Evolutionary conservation across 1,140 invertebrate genomes (phyloP), one percentile per base, ranked within the genome.

Genomic region (Arctopsyche grandis): DNA sequence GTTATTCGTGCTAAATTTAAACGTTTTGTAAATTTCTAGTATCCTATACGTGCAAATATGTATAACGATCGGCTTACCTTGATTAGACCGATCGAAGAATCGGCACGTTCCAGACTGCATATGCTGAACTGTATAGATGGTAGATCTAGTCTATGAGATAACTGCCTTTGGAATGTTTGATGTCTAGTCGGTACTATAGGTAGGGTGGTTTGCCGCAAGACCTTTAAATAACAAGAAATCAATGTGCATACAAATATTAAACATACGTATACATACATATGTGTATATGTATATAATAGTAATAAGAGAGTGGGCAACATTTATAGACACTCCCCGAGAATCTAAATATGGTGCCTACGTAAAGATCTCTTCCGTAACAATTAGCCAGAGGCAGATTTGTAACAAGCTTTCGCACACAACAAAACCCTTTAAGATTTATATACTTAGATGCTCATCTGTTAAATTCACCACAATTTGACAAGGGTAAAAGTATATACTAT

Each of bases 171-270:
- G 83, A 95, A 95, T 69, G 91, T 92, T 84, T 94, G 93, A 85
- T 95, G 94, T 56, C 94, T 89, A 75, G 92, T 93, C 3, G 94
- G 93, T 0, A 95, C 93, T 16, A 94, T 94, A 7, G 94, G 94
- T 5, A 96, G 85, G 1, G 94, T 95, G 10, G 94, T 94, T 86
- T 96, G 94, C 0, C 94, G 90, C 4, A 94, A 85, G 10, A 94
- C 92, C 92, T 94, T 84, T 7, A 83, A 83, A 12, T 69, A 22
- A 48, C 5, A 75, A 38, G 1, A 38, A 4, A 38, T 38, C 1
- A 73, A 73, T 38, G 29, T 38, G 7, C 29, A 38, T 38, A 38
- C 7, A 38, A 4, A 38, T 38, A 38, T 38, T 38, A 38, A 38
- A 38, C n/a, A n/a, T n/a, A n/a, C n/a, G n/a, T n/a, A n/a, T n/a